Conservation (phyloP, 2,797 vertebrate species). For the Eulemur albifrons region DNA sequence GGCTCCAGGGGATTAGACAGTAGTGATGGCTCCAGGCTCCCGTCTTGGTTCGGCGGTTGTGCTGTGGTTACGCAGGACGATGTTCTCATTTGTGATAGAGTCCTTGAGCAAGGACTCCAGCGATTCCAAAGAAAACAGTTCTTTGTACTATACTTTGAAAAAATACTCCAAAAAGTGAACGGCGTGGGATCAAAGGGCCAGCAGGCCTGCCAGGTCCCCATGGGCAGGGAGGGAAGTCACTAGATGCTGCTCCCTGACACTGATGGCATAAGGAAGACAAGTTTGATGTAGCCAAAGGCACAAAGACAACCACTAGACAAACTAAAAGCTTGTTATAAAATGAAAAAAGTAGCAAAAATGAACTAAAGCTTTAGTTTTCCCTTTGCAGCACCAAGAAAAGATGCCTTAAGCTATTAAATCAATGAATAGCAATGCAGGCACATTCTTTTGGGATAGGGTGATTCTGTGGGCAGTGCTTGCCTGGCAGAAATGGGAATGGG, state of each 20-base stretch:
- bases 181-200: neutral
- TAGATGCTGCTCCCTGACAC: neutral
- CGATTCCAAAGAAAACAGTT: neutral
- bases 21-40: too few relatives aligned
- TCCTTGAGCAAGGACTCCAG: neutral
- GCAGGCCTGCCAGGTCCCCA: too few relatives aligned
- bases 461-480: neutral
- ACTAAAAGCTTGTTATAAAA: neutral
- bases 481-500: neutral
- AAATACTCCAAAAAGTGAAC: neutral
- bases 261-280: neutral
- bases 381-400: neutral
- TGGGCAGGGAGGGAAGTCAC: neutral
- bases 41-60: too few relatives aligned
- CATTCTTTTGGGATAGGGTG: neutral
- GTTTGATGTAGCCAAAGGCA: neutral
- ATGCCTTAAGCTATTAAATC: neutral
- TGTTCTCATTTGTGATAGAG: too few relatives aligned
- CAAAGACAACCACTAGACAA: neutral
- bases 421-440: neutral
- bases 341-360: neutral
- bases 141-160: neutral
- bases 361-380: neutral
- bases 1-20: neutral
- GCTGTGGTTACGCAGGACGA: too few relatives aligned